phyloP scores from a whole-genome alignment of 2,113 vertebrate species.

The Tenrec ecaudatus region DNA sequence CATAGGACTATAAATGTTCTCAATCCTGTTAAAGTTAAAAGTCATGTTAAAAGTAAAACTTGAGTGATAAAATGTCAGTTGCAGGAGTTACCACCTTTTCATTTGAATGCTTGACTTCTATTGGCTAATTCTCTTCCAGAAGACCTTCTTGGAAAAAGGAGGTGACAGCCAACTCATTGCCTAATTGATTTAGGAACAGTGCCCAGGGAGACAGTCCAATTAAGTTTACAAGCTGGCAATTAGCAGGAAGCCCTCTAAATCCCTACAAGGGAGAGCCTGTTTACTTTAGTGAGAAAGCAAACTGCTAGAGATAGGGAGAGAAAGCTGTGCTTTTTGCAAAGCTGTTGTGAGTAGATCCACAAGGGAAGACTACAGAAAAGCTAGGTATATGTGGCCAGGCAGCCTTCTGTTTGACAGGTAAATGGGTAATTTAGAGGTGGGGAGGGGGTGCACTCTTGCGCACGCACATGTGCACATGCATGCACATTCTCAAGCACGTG shows the following conservation, averaged over 20 bases:
- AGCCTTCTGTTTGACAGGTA: constrained; percentile 85
- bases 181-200: constrained; percentile 94
- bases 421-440: constrained; percentile 81
- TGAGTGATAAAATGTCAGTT: constrained; percentile 88
- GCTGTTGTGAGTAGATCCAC: constrained; percentile 86
- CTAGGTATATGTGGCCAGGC: constrained; percentile 80
- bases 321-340: constrained; percentile 87
- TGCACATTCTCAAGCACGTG: background rate
- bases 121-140: constrained; percentile 87
- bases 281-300: constrained; percentile 92
- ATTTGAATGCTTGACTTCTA: constrained; percentile 89
- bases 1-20: constrained; percentile 51
- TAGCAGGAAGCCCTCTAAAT: constrained; percentile 94
- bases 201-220: constrained; percentile 93
- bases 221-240: constrained; percentile 98
- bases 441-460: background rate
- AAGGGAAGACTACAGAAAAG: constrained; percentile 83
- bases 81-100: constrained; percentile 89
- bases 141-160: constrained; percentile 89
- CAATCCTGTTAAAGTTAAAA: constrained; percentile 73
- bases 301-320: constrained; percentile 89
- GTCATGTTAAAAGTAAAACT: constrained; percentile 85
- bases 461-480: background rate
- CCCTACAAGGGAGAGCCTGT: constrained; percentile 91
- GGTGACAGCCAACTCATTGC: constrained; percentile 90